Evolutionary conservation across 2,888 invertebrate genomes (phyloP).

Genomic region (Andrena camellia): DNA sequence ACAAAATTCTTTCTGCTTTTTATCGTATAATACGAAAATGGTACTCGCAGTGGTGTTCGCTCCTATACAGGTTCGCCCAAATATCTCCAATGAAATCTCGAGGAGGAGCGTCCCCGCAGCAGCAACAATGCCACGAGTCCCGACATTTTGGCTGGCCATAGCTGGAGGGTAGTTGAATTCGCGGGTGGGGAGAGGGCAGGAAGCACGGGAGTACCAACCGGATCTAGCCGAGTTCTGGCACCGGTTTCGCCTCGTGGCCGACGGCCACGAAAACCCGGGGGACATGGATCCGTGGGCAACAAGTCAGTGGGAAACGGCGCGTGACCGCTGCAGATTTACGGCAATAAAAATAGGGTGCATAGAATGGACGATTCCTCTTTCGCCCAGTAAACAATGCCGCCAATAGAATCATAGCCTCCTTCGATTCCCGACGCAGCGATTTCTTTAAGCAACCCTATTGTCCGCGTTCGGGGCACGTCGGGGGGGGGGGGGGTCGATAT

Average conservation of each 20-base stretch:
- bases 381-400: constrained; percentile 48
- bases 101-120: neutral
- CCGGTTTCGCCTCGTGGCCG: constrained; percentile 58
- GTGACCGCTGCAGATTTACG: constrained; percentile 71
- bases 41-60: no score
- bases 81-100: neutral
- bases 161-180: neutral
- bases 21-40: no score
- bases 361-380: constrained; percentile 33
- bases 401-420: constrained; percentile 40
- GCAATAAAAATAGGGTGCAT: constrained; percentile 63
- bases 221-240: constrained; percentile 70
- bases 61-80: neutral
- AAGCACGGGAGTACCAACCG: constrained; percentile 64
- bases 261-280: constrained; percentile 63
- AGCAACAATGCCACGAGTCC: constrained; percentile 36
- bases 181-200: constrained; percentile 39
- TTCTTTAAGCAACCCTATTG: constrained; percentile 24
- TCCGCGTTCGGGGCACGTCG: neutral
- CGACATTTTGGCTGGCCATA: constrained; percentile 27
- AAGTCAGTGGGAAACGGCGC: constrained; percentile 76
- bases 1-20: no score
- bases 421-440: constrained; percentile 47
- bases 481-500: constrained; percentile 14
- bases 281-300: constrained; percentile 75